A percentile compares a stretch with the other conserved stretches of the same genome.
Conservation (phyloP, 2,888 invertebrate species). For the Rhabditoides inermis region DNA sequence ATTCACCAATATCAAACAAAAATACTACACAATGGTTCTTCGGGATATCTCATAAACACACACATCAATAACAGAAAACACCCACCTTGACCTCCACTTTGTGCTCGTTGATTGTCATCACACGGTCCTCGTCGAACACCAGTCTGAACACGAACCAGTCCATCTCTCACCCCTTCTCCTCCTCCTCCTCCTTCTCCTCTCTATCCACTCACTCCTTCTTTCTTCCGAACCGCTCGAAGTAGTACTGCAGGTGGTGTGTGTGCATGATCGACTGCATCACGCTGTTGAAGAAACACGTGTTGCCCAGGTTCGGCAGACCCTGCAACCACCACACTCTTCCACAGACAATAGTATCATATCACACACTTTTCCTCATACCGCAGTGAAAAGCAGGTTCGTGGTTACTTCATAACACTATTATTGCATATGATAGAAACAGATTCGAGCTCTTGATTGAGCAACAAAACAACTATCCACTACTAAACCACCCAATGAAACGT, state of each 20-base stretch:
- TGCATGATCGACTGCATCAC: constrained; percentile 40
- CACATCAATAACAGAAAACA: neutral
- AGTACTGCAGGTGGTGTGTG: constrained; percentile 26
- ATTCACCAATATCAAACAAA: too few species aligned
- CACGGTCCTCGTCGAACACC: neutral
- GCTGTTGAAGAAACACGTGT: constrained; percentile 47
- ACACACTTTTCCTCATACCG: too few species aligned
- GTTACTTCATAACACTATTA: too few species aligned
- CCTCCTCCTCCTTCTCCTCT: neutral
- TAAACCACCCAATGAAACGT: too few species aligned
- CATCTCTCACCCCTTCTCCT: neutral
- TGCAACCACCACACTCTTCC: constrained; percentile 5
- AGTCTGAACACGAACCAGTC: neutral
- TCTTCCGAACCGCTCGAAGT: constrained; percentile 12
- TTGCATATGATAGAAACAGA: too few species aligned
- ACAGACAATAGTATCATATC: too few species aligned
- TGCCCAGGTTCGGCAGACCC: constrained; percentile 43
- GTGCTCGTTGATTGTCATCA: constrained; percentile 15
- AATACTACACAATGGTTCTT: too few species aligned
- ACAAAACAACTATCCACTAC: too few species aligned
- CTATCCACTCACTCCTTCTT: neutral
- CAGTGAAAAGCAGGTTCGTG: too few species aligned
- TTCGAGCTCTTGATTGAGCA: too few species aligned
- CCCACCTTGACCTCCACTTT: constrained; percentile 17
- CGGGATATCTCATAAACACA: neutral